phyloP scores from a whole-genome alignment of 2,888 invertebrate genomes.

The Drosophila falleni region DNA sequence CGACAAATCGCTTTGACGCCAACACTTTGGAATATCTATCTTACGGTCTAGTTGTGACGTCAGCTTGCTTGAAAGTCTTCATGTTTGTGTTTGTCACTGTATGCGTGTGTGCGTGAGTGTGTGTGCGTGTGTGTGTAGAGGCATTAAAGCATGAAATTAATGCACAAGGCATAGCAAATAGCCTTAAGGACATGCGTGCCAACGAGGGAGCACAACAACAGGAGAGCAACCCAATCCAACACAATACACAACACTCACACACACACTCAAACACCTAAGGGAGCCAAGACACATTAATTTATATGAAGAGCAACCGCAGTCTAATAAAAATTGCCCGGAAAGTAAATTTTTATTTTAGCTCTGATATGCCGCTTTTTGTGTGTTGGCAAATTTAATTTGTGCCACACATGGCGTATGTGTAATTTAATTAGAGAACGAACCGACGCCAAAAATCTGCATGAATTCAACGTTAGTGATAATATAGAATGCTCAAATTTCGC shows the following conservation, averaged over 20 bases:
- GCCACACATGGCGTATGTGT: conserved; percentile 56
- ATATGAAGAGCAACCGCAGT: conserved; percentile 49
- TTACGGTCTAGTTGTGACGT: conserved; percentile 42
- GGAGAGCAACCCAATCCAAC: conserved; percentile 2
- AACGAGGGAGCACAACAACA: conserved; percentile 17
- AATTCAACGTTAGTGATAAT: conserved; percentile 20
- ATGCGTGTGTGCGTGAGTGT: conserved; percentile 7
- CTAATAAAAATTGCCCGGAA: conserved; percentile 58
- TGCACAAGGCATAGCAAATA: conserved; percentile 62
- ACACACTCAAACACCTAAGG: background rate
- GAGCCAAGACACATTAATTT: conserved; percentile 47
- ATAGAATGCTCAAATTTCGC: background rate
- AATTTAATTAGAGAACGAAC: conserved; percentile 49
- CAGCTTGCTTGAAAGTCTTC: conserved; percentile 21
- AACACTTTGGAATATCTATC: conserved; percentile 34
- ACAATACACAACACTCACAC: background rate
- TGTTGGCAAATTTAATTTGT: conserved; percentile 55
- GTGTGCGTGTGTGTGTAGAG: conserved; percentile 37
- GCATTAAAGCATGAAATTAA: conserved; percentile 73
- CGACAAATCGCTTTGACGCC: conserved; percentile 60
- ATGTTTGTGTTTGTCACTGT: conserved; percentile 7
- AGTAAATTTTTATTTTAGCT: conserved; percentile 62
- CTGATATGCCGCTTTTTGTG: conserved; percentile 29
- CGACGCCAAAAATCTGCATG: conserved; percentile 20
- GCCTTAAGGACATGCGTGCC: conserved; percentile 59